Base-by-base conservation (phyloP, 2,113 vertebrate species). In the Ceratotherium simum region DNA sequence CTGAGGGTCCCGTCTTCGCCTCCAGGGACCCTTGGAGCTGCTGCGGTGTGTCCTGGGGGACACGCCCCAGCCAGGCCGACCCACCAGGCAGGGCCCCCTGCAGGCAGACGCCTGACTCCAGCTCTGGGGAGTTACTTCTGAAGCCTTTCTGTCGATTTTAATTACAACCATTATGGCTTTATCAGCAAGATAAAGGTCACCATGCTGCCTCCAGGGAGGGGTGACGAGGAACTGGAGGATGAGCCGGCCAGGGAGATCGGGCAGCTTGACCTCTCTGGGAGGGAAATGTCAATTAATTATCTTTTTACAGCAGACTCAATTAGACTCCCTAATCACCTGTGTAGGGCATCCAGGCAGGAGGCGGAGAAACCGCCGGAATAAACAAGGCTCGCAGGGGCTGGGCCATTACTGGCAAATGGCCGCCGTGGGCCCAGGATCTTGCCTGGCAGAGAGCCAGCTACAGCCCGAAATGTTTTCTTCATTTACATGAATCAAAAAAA, bases 231-330 rank as follows among this genome's bases (percentile, higher is more conserved):
- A 97, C 21, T 85, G 96, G 97, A 67, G 84, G 96, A 97, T 78
- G 91, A 98, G 96, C 97, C 92, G 39, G 98, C 92, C 92, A 18
- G 97, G 98, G 90, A 96, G 98, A 98, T 48, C 97, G 98, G 98
- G 98, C 98, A 98, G 98, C 97, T 96, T 99, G 99, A 99, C 99
- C 99, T 99, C 99, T 98, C 98, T 62, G 93, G 94, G 98, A 98
- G 97, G 96, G 97, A 98, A 98, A 98, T 96, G 98, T 96, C 98
- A 97, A 98, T 99, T 99, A 98, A 99, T 99, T 99, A 99, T 98
- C 98, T 98, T 98, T 98, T 99, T 98, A 99, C 98, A 94, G 98
- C 98, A 98, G 82, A 96, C 98, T 98, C 99, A 98, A 98, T 99
- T 99, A 99, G 96, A 97, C 97, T 97, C 96, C 97, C 98, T 98